phyloP scores from a whole-genome alignment of 2,113 vertebrate species.

The Suncus etruscus region DNA sequence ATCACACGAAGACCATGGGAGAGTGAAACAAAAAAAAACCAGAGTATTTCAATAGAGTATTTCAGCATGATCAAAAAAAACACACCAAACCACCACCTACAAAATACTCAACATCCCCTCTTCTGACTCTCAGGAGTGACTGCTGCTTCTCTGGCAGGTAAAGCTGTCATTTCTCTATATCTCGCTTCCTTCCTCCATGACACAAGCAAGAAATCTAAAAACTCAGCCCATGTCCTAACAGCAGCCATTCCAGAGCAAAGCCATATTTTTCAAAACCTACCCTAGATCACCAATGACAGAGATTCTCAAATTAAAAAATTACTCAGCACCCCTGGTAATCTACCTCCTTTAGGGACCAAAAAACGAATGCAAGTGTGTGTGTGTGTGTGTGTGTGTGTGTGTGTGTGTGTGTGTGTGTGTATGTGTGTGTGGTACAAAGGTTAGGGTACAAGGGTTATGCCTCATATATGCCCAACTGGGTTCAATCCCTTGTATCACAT shows the following conservation, averaged over 20 bases:
- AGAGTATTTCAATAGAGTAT: conserved; percentile 47
- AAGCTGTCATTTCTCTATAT: neutral
- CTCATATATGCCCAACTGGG: no score
- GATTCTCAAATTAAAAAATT: no score
- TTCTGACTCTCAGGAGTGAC: conserved; percentile 40
- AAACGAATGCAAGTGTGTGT: no score
- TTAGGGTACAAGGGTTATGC: no score
- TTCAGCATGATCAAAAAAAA: conserved; percentile 21
- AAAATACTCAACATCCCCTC: conserved; percentile 61
- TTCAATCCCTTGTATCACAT: no score
- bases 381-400: no score
- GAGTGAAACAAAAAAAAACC: conserved; percentile 69
- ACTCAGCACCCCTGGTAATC: no score
- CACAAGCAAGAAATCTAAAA: neutral
- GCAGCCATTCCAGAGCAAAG: neutral
- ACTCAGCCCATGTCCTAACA: neutral
- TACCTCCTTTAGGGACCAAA: no score
- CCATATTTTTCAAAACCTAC: neutral
- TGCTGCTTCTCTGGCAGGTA: neutral
- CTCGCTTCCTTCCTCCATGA: neutral
- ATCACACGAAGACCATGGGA: conserved; percentile 33
- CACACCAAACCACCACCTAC: conserved; percentile 21
- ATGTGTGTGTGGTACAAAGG: no score
- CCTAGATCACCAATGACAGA: no score
- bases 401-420: no score